Evolutionary conservation across 2,797 vertebrate genomes (phyloP), one percentile per base, ranked within the genome.

Genomic region (Chrosomus eos): DNA sequence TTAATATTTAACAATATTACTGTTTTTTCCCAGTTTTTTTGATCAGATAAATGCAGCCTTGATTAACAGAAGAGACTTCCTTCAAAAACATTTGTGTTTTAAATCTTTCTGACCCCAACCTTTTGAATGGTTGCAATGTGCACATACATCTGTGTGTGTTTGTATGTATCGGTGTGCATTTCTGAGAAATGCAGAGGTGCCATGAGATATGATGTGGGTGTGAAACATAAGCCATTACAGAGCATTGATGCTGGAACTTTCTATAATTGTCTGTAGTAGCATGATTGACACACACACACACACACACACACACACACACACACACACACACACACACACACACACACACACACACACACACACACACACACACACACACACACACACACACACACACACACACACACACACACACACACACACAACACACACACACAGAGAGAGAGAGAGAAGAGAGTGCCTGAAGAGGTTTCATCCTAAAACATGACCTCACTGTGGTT

Each of bases 391-490:
- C 31, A 31, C 31, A 31, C 31, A 31, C 31, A 31, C 31, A 31
- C 31, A 31, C 31, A 31, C 31, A 53, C 82, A 40, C 64, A 66
- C 38, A 71, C 28, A 62, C 19, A 79, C 83, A 73, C 66, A 67
- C 36, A 81, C 68, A 58, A 71, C 28, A 62, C 19, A 79, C 83
- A 73, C 66, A 67, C 36, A 81, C 68, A 58, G 11, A 40, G 7
- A 38, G 38, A 36, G 5, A 36, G n/a, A n/a, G n/a, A n/a, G n/a
- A 36, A 45, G 43, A 38, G 38, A 33, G 51, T 81, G 38, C 81
- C 85, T 43, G n/a, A 73, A 82, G 78, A 74, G 62, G 51, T 72
- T 84, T 85, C 62, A 77, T 82, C 62, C 70, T 86, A 79, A 80
- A 51, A 80, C 58, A 33, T 76, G 73, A 68, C 33, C 73, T 58